Evolutionary conservation across 2,113 vertebrate species (phyloP).

Genomic region (Isurus oxyrinchus): DNA sequence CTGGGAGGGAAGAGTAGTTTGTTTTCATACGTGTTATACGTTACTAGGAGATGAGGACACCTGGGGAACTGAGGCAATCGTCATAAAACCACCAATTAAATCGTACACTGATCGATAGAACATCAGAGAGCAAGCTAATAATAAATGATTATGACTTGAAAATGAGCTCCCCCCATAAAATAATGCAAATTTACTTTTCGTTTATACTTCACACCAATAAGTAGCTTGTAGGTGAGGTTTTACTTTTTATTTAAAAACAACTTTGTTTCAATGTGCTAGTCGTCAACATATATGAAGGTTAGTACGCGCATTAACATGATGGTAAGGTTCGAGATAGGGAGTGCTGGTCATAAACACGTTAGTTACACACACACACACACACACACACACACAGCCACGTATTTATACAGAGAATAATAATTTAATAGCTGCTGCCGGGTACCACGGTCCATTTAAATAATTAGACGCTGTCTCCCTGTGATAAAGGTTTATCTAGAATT

Average conservation of each 20-base stretch:
- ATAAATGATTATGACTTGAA: slow-evolving; percentile 11
- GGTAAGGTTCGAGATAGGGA: not conserved
- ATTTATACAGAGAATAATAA: slow-evolving; percentile 35
- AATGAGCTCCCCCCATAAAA: slow-evolving; percentile 5
- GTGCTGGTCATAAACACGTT: slow-evolving; percentile 11
- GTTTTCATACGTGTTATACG: slow-evolving; percentile 1
- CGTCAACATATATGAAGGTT: slow-evolving; percentile 26
- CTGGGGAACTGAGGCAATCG: slow-evolving; percentile 19
- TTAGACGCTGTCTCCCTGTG: slow-evolving; percentile 84
- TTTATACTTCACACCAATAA: not conserved
- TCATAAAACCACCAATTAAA: slow-evolving; percentile 24
- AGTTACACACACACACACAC: slow-evolving; percentile 31
- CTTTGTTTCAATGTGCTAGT: not conserved
- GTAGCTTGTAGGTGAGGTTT: not conserved
- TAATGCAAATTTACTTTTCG: not conserved
- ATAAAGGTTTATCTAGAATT: slow-evolving; percentile 90
- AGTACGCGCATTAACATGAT: not conserved
- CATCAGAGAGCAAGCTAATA: slow-evolving; percentile 14
- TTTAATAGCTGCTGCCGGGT: slow-evolving; percentile 61
- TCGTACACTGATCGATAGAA: slow-evolving; percentile 12
- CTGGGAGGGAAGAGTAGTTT: not conserved
- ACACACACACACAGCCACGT: not conserved
- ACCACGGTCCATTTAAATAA: slow-evolving; percentile 86
- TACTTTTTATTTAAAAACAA: not conserved
- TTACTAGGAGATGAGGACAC: slow-evolving; percentile 32